These are phyloP conservation scores for Myzus persicae DNA, from an alignment of 1,140 invertebrate genomes.

Conservation along the genomic window DNA sequence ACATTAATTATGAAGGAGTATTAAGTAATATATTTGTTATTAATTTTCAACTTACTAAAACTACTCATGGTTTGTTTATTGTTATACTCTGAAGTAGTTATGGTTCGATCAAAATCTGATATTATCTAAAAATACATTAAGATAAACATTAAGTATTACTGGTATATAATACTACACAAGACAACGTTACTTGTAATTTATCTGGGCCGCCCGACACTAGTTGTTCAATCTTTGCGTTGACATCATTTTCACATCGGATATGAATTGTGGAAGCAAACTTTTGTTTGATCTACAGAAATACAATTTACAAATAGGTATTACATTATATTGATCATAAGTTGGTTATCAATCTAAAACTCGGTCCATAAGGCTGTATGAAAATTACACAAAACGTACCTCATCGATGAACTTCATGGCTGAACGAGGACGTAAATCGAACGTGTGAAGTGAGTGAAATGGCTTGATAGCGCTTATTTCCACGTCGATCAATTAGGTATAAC, in stretches of 20 bases:
- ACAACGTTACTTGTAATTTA: constrained; percentile 37
- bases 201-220: neutral
- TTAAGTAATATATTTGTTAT: neutral
- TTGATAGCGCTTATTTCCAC: neutral
- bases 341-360: neutral
- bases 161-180: neutral
- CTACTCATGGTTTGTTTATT: constrained; percentile 45
- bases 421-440: neutral
- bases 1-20: neutral
- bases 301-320: neutral
- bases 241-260: neutral
- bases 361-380: too few species aligned
- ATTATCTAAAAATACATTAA: constrained; percentile 21
- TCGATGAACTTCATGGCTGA: neutral
- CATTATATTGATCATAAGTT: neutral
- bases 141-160: neutral
- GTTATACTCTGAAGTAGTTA: constrained; percentile 25
- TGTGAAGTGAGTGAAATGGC: neutral
- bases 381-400: neutral
- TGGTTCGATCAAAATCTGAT: constrained; percentile 55
- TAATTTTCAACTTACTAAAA: constrained; percentile 12
- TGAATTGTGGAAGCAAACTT: neutral
- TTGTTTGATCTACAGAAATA: neutral
- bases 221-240: neutral
- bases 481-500: too few species aligned